Percentiles rank a stretch among this genome's conserved stretches.
Evolutionary conservation across 2,113 vertebrate genomes (phyloP).

Genomic region (Xenopus borealis): DNA sequence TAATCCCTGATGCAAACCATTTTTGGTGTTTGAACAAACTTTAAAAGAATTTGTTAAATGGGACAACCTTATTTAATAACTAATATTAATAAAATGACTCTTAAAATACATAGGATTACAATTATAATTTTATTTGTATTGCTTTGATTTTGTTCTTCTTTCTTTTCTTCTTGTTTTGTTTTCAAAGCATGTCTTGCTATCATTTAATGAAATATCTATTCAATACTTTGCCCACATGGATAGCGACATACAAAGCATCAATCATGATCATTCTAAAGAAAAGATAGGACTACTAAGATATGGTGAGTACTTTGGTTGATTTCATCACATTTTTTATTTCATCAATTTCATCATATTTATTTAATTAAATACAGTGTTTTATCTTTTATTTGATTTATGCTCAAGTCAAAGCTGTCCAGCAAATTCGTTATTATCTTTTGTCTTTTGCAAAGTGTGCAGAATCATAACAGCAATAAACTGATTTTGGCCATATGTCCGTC

Average conservation of each 20-base stretch:
- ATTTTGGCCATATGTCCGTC: background rate
- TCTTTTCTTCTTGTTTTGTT: too few species aligned
- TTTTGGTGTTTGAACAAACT: too few species aligned
- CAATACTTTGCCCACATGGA: background rate
- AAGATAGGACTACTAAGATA: constrained; percentile 7
- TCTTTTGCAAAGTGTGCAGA: constrained; percentile 15
- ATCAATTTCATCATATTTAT: constrained; percentile 23
- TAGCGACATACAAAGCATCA: background rate
- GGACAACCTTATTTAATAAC: too few species aligned
- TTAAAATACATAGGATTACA: too few species aligned
- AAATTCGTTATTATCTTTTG: constrained; percentile 31
- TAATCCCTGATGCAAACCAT: too few species aligned
- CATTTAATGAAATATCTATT: background rate
- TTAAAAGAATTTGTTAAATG: too few species aligned
- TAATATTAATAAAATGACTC: too few species aligned
- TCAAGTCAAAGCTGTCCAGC: constrained; percentile 22
- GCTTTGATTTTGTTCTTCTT: too few species aligned
- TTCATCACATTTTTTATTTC: constrained; percentile 25
- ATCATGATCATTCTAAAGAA: constrained; percentile 1
- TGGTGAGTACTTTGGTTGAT: constrained; percentile 1
- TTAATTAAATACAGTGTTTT: constrained; percentile 30
- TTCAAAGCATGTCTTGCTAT: too few species aligned
- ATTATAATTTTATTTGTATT: too few species aligned
- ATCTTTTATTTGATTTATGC: constrained; percentile 42
- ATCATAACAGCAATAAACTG: background rate